Percentiles rank a stretch among this genome's conserved stretches.
Conservation (phyloP, 2,113 vertebrate genomes). For the Choloepus hoffmanni region DNA sequence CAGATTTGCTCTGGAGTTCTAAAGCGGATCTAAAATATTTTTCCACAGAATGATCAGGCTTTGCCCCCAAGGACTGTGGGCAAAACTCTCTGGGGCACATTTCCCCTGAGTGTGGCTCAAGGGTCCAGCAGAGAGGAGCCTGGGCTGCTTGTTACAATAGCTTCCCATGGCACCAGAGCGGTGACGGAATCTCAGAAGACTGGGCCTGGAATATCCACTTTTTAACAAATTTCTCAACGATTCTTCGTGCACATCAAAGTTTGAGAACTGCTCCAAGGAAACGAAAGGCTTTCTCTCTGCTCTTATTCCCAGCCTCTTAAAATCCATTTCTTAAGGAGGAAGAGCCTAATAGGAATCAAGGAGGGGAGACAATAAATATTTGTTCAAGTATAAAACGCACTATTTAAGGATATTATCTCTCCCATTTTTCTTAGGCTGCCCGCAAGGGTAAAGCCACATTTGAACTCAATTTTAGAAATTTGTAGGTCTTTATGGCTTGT, state of each 20-base stretch:
- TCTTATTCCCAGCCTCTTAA: neutral
- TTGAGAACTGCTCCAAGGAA: slow-evolving; percentile 15
- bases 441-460: neutral
- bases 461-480: slow-evolving; percentile 18
- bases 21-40: neutral
- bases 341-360: neutral
- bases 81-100: neutral
- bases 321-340: neutral
- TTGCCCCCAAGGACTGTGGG: neutral
- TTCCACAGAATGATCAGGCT: neutral
- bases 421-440: neutral
- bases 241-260: neutral
- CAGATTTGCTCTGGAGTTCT: neutral
- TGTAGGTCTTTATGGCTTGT: neutral
- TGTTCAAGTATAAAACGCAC: slow-evolving; percentile 11
- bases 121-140: neutral
- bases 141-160: neutral
- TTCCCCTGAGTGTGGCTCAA: neutral
- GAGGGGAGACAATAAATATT: neutral
- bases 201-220: neutral
- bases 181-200: neutral
- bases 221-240: neutral
- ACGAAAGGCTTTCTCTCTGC: neutral
- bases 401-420: neutral
- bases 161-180: neutral